Percentiles rank a stretch among this genome's conserved stretches.
Conservation (phyloP, 1,140 invertebrate species). For the Wasmannia auropunctata region DNA sequence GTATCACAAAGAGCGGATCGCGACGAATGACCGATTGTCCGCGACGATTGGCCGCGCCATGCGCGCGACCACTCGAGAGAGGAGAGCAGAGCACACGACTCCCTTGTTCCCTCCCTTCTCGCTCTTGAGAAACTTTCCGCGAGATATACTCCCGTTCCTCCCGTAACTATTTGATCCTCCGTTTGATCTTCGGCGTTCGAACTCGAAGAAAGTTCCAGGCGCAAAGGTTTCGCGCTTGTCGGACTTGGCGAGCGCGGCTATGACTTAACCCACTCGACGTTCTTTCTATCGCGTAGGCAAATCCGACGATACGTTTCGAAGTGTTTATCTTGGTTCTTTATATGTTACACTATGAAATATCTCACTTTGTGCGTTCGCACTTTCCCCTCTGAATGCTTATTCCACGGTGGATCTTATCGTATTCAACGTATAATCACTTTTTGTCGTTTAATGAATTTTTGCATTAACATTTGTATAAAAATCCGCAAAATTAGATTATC, state of each 20-base stretch:
- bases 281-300: constrained; percentile 27
- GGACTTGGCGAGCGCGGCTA: neutral
- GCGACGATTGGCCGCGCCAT: neutral
- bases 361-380: neutral
- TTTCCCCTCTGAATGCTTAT: neutral
- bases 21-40: constrained; percentile 35
- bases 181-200: constrained; percentile 45
- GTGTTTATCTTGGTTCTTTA: neutral
- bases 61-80: constrained; percentile 1
- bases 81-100: constrained; percentile 26
- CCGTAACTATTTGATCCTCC: constrained; percentile 15
- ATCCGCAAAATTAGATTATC: neutral
- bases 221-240: neutral
- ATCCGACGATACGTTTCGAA: constrained; percentile 7
- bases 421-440: neutral
- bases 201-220: constrained; percentile 11
- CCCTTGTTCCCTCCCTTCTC: neutral
- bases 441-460: neutral
- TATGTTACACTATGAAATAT: neutral
- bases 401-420: neutral
- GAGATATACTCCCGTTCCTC: constrained; percentile 8
- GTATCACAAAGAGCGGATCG: constrained; percentile 43
- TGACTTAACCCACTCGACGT: constrained; percentile 24
- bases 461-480: neutral
- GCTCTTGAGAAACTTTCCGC: constrained; percentile 35